These are phyloP conservation scores for Cyprinodon tularosa DNA, from an alignment of 2,113 vertebrate genomes.

Conservation along the genomic window DNA sequence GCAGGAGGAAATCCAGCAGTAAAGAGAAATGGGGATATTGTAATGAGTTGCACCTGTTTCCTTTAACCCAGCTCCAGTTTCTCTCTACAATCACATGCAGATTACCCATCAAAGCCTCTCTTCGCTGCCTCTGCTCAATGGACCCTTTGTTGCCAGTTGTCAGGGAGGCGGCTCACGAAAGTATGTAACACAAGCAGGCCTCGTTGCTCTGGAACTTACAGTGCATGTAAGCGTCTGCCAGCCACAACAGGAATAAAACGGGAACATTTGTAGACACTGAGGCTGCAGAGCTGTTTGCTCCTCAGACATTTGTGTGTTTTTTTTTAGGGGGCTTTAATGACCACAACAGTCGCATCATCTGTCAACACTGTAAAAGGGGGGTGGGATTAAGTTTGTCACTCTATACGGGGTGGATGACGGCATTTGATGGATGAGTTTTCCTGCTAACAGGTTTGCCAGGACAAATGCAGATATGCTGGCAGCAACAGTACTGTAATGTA, in stretches of 20 bases:
- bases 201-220: conserved; percentile 66
- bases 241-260: conserved; percentile 48
- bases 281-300: conserved; percentile 41
- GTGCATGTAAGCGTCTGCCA: conserved; percentile 56
- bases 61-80: conserved; percentile 81
- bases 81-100: conserved; percentile 81
- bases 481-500: background rate
- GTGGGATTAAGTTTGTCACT: background rate
- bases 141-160: conserved; percentile 82
- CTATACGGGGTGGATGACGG: conserved; percentile 1
- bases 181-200: conserved; percentile 74
- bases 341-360: conserved; percentile 62
- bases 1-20: conserved; percentile 69
- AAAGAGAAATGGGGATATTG: conserved; percentile 71
- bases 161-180: conserved; percentile 74
- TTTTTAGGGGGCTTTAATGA: conserved; percentile 27
- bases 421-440: background rate
- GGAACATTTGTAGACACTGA: conserved; percentile 46
- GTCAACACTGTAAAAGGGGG: conserved; percentile 32
- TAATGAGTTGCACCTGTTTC: conserved; percentile 86
- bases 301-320: conserved; percentile 30
- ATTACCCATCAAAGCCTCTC: conserved; percentile 81
- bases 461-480: background rate
- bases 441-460: conserved; percentile 6
- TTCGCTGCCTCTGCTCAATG: conserved; percentile 75